These are phyloP conservation scores for Sciaenops ocellatus DNA, from an alignment of 2,797 vertebrate genomes.

Conservation along the genomic window DNA sequence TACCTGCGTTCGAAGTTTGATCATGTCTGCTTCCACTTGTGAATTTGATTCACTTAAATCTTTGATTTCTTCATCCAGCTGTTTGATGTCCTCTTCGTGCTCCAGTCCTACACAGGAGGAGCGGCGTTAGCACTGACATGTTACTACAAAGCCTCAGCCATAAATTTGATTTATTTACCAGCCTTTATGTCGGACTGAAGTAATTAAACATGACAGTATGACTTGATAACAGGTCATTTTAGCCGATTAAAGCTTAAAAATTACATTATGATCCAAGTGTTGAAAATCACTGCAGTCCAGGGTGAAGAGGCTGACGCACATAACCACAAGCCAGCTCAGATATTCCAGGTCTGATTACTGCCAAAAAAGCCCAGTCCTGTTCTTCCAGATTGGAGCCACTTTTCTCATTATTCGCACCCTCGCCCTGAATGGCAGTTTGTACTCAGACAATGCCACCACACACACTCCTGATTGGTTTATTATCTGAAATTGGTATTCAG, in stretches of 20 bases:
- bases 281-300: slow-evolving; percentile 1
- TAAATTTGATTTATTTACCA: not conserved
- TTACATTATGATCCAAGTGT: slow-evolving; percentile 13
- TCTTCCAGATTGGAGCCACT: slow-evolving; percentile 48
- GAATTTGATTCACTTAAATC: slow-evolving; percentile 98
- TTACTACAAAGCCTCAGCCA: not conserved
- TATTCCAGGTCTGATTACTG: slow-evolving; percentile 53
- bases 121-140: slow-evolving; percentile 25
- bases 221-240: slow-evolving; percentile 20
- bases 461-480: slow-evolving; percentile 63
- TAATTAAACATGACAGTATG: slow-evolving; percentile 28
- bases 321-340: slow-evolving; percentile 28
- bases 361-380: slow-evolving; percentile 48
- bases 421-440: slow-evolving; percentile 51
- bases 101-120: slow-evolving; percentile 90
- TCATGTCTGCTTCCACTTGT: slow-evolving; percentile 99
- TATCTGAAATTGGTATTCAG: slow-evolving; percentile 59
- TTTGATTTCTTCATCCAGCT: slow-evolving; percentile 99
- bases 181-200: slow-evolving; percentile 1
- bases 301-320: slow-evolving; percentile 30
- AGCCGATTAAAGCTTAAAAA: slow-evolving; percentile 36
- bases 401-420: slow-evolving; percentile 47
- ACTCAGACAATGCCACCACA: slow-evolving; percentile 11
- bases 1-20: slow-evolving; percentile 98
- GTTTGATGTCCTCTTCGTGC: slow-evolving; percentile 97